These are phyloP conservation scores for Bubo scandiacus DNA, from an alignment of 2,113 vertebrate genomes.

Conservation along the genomic window DNA sequence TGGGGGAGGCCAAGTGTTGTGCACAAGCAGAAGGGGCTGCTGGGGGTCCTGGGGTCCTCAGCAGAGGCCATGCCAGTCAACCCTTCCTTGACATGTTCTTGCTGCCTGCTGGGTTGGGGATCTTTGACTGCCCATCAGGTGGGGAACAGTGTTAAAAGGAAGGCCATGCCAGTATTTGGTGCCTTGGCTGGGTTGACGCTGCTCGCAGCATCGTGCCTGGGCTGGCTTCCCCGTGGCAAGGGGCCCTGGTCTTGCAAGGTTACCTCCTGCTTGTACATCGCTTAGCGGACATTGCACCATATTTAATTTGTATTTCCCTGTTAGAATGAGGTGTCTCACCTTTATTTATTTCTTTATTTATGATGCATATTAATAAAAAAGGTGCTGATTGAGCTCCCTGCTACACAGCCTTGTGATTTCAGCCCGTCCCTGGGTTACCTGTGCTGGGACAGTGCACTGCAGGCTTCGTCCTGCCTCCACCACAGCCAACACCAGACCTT, in stretches of 20 bases:
- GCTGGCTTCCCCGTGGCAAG: conserved; percentile 32
- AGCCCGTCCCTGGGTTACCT: not conserved
- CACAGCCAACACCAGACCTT: not conserved
- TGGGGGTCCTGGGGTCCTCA: conserved; percentile 9
- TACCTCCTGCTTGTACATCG: conserved; percentile 66
- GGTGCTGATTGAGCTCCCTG: conserved; percentile 71
- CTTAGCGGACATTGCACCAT: conserved; percentile 39
- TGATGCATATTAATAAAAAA: conserved; percentile 87
- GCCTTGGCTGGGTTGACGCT: not conserved
- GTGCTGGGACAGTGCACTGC: not conserved
- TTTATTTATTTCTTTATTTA: conserved; percentile 89
- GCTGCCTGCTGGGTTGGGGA: conserved; percentile 1
- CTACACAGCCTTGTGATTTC: not conserved
- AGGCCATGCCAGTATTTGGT: conserved; percentile 42
- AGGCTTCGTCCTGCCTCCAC: not conserved
- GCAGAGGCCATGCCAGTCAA: conserved; percentile 10
- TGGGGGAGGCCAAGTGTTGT: not conserved
- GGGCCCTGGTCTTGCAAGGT: conserved; percentile 16
- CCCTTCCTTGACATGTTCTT: conserved; percentile 33
- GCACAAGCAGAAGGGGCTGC: not conserved
- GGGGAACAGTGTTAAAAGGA: conserved; percentile 34
- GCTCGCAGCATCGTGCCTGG: conserved; percentile 20
- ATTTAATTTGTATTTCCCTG: conserved; percentile 63
- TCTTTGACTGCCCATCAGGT: not conserved
- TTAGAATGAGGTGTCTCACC: conserved; percentile 58